Conservation (phyloP, 2,797 vertebrate genomes). For the Chanos chanos region DNA sequence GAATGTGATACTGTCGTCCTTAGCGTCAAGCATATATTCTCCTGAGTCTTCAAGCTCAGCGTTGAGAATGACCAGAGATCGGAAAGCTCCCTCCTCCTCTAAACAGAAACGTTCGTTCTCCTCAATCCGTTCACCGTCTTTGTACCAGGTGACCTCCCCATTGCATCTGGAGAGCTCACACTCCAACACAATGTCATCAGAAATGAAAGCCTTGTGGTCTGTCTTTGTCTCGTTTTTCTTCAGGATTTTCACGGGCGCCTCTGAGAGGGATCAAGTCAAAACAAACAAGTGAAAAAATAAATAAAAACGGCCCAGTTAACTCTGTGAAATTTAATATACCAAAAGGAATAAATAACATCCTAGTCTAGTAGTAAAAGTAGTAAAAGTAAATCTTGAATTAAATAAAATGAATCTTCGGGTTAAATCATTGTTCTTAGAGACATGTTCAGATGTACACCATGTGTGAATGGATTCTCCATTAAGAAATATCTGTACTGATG, state of each 20-base stretch:
- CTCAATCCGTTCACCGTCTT: slow-evolving; percentile 78
- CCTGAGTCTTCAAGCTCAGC: slow-evolving; percentile 76
- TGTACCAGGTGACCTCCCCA: slow-evolving; percentile 83
- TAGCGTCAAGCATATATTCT: slow-evolving; percentile 84
- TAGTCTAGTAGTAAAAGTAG: no score
- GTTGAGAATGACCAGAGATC: slow-evolving; percentile 79
- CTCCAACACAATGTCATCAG: slow-evolving; percentile 83
- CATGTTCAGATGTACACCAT: no score
- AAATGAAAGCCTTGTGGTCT: slow-evolving; percentile 57
- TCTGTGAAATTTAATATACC: no score
- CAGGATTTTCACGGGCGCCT: slow-evolving; percentile 74
- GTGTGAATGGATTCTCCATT: no score
- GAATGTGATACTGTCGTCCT: slow-evolving; percentile 84
- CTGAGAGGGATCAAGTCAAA: slow-evolving; percentile 63
- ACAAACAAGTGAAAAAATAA: not conserved
- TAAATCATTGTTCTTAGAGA: no score
- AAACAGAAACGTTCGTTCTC: slow-evolving; percentile 77
- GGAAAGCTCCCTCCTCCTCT: slow-evolving; percentile 81
- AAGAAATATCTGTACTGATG: no score
- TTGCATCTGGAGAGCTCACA: slow-evolving; percentile 81
- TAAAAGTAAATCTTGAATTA: no score
- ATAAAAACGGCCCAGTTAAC: no score
- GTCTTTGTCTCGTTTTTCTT: slow-evolving; percentile 68
- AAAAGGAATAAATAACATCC: no score
- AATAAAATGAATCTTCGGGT: no score